Evolutionary conservation across 2,888 invertebrate species (phyloP), one percentile per base, ranked within the genome.

Genomic region (Hesperia comma): DNA sequence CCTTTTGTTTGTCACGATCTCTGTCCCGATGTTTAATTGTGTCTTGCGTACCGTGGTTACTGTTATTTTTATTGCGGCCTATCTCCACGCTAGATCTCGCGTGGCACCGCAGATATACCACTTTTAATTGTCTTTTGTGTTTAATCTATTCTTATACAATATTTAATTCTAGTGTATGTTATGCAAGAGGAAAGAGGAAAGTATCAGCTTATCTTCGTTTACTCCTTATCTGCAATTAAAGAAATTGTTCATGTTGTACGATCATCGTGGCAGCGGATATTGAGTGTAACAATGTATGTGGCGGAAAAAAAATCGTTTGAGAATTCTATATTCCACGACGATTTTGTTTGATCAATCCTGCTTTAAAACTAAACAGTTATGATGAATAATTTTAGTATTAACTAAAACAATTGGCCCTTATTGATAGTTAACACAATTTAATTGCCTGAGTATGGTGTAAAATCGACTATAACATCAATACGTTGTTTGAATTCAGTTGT

Each of bases 1-100:
- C 77, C 81, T 81, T 82, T 79, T 81, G 80, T 79, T 80, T 82
- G 84, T 86, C 84, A 84, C 85, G 82, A 85, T 79, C 75, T 78
- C 76, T 71, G 73, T 72, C 63, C 61, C 67, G 61, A 70, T 80
- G 77, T 78, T 77, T 85, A 85, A 85, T 85, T 84, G 68, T 67
- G 66, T 66, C 60, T 61, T 61, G 66, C 60, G 66, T 66, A 66
- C 66, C 60, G 60, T 66, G 69, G 67, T 67, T 72, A 74, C 72
- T 70, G 73, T 72, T 74, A 73, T 71, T 74, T 74, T 74, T 72
- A 73, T 71, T 69, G 68, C 72, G 43, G 69, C 58, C 71, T 75
- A 75, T 71, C 63, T 66, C 64, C 71, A 69, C 61, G 69, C 69
- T 70, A 70, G 57, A 66, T 66, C 66, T 66, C 66, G 60, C 54